Base-by-base conservation (phyloP, 2,797 vertebrate species). In the Distichodus sexfasciatus region DNA sequence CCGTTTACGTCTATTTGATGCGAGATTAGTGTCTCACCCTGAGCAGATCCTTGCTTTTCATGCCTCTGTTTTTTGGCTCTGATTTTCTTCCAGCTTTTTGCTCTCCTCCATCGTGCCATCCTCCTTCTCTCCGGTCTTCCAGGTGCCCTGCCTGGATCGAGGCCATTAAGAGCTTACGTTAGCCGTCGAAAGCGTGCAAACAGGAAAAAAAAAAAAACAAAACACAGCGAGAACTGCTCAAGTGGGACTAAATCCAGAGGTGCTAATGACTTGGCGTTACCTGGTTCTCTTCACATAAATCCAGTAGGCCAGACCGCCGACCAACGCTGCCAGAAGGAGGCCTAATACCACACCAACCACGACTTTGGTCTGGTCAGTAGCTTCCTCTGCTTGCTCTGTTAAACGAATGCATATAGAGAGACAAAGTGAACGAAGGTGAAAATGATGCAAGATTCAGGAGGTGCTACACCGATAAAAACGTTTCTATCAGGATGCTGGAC, bases 11-110 rank as follows among this genome's bases (percentile, higher is more conserved):
- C n/a, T n/a, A n/a, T n/a, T n/a, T n/a, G n/a, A n/a, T n/a, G n/a
- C n/a, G n/a, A n/a, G n/a, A n/a, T 83, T 84, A 84, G 83, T 84
- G 83, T 85, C 83, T 84, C 82, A 85, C 81, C 82, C 78, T 77
- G 73, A 76, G 74, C 48, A 68, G 68, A 41, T 81, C 64, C 54
- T 6, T 43, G 81, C 82, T 75, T 87, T 87, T 92, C 96, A 97
- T 88, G 94, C 91, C 81, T 98, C 95, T 70, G 94, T 92, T 89
- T 98, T 99, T 82, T 98, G 96, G 85, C 94, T 96, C 82, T 93
- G 75, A 26, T 46, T 66, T 36, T 98, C 96, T 85, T 98, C 96
- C 81, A 99, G 87, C 71, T 98, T 99, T 83, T 97, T 98, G 87
- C 96, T 96, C 89, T 99, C 96, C 81, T 99, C 96, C 76, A 91